These are phyloP conservation scores for Liodrosophila aerea DNA, from an alignment of 2,888 invertebrate species.

Conservation along the genomic window DNA sequence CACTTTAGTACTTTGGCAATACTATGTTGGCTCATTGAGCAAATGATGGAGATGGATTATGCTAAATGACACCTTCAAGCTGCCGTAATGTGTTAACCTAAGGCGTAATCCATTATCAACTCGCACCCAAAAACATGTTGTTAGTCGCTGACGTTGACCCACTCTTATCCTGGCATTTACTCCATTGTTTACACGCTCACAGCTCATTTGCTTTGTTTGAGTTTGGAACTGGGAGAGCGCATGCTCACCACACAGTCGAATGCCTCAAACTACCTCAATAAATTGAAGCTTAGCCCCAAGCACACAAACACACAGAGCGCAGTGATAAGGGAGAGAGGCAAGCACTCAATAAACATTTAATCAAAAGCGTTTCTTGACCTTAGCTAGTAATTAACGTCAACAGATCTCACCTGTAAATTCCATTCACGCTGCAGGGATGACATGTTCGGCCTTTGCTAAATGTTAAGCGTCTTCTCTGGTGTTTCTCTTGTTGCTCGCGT, in stretches of 20 bases:
- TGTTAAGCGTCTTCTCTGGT: conserved; percentile 65
- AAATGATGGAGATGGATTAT: too few species aligned
- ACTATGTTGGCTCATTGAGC: too few species aligned
- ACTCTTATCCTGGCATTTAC: conserved; percentile 8
- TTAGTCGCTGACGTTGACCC: conserved; percentile 27
- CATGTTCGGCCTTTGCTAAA: conserved; percentile 72
- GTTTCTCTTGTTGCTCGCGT: conserved; percentile 82
- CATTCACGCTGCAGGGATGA: conserved; percentile 83
- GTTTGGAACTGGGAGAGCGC: conserved; percentile 25
- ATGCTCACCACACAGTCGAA: conserved; percentile 47
- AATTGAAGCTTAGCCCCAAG: conserved; percentile 52
- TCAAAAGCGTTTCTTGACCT: conserved; percentile 64
- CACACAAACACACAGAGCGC: background rate
- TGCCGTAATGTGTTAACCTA: background rate
- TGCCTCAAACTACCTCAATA: conserved; percentile 63
- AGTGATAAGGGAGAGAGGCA: background rate
- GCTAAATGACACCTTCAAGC: too few species aligned
- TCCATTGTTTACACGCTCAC: conserved; percentile 35
- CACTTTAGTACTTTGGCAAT: too few species aligned
- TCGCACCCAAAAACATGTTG: background rate
- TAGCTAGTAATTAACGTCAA: conserved; percentile 17
- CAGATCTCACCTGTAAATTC: conserved; percentile 79
- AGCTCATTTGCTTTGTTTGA: conserved; percentile 9
- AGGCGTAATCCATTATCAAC: conserved; percentile 1
- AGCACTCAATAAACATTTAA: conserved; percentile 6